phyloP scores from a whole-genome alignment of 2,888 invertebrate genomes.

The Syritta pipiens region DNA sequence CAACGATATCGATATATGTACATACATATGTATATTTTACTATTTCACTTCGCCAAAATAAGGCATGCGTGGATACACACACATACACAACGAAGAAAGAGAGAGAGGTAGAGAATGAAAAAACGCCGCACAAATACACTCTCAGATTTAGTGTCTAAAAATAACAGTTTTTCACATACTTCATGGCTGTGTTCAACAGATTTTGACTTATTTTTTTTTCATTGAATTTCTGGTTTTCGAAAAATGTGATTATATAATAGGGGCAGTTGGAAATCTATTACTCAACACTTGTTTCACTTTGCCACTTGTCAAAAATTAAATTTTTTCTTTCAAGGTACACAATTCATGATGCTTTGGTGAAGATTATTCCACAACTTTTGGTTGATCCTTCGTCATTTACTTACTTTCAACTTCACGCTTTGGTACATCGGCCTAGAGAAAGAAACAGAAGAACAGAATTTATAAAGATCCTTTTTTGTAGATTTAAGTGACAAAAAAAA shows the following conservation, averaged over 20 bases:
- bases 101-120: neutral
- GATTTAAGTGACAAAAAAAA: slow-evolving; percentile 19
- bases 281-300: slow-evolving; percentile 33
- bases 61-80: slow-evolving; percentile 72
- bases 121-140: slow-evolving; percentile 32
- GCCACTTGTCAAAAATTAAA: slow-evolving; percentile 24
- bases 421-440: slow-evolving; percentile 89
- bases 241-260: slow-evolving; percentile 45
- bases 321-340: slow-evolving; percentile 27
- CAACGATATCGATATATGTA: slow-evolving; percentile 28
- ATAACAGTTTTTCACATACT: slow-evolving; percentile 46
- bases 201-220: slow-evolving; percentile 2
- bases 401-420: slow-evolving; percentile 94
- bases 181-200: slow-evolving; percentile 32
- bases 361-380: slow-evolving; percentile 44
- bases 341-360: slow-evolving; percentile 11
- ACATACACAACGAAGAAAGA: slow-evolving; percentile 14
- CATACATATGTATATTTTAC: too few species aligned
- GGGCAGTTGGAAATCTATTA: slow-evolving; percentile 12
- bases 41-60: slow-evolving; percentile 76
- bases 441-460: slow-evolving; percentile 54
- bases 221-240: slow-evolving; percentile 3
- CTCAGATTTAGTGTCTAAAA: slow-evolving; percentile 41
- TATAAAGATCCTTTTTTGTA: slow-evolving; percentile 23
- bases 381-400: slow-evolving; percentile 80